Conservation (phyloP, 2,113 vertebrate genomes). For the Psilopsiagon aymara region DNA sequence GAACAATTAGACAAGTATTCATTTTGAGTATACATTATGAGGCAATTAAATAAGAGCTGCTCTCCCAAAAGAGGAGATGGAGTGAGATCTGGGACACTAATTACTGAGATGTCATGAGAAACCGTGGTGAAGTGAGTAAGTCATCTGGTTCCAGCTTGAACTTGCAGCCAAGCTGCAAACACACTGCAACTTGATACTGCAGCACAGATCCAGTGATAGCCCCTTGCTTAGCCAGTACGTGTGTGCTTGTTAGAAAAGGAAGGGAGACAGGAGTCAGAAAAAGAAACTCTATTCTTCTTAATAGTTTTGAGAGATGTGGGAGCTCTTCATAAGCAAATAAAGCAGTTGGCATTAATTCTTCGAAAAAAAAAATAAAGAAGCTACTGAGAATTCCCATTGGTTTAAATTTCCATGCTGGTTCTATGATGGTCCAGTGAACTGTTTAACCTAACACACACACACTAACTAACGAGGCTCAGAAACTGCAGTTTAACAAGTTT, state of each 20-base stretch:
- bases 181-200: neutral
- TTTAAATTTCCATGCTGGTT: neutral
- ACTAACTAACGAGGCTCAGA: neutral
- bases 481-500: neutral
- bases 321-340: neutral
- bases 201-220: neutral
- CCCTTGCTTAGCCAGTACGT: neutral
- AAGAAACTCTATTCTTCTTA: neutral
- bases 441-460: neutral
- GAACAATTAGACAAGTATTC: conserved; percentile 24
- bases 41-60: conserved; percentile 35
- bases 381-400: neutral
- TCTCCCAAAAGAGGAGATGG: neutral
- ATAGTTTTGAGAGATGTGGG: neutral
- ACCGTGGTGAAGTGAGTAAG: neutral
- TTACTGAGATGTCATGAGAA: neutral
- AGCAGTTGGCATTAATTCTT: neutral
- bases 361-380: neutral
- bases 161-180: neutral
- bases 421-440: neutral
- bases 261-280: neutral
- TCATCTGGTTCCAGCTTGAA: neutral
- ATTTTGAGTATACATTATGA: neutral
- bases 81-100: conserved; percentile 28
- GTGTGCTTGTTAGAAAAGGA: neutral